Evolutionary conservation across 2,888 invertebrate species (phyloP).

Genomic region (Meta bourneti): DNA sequence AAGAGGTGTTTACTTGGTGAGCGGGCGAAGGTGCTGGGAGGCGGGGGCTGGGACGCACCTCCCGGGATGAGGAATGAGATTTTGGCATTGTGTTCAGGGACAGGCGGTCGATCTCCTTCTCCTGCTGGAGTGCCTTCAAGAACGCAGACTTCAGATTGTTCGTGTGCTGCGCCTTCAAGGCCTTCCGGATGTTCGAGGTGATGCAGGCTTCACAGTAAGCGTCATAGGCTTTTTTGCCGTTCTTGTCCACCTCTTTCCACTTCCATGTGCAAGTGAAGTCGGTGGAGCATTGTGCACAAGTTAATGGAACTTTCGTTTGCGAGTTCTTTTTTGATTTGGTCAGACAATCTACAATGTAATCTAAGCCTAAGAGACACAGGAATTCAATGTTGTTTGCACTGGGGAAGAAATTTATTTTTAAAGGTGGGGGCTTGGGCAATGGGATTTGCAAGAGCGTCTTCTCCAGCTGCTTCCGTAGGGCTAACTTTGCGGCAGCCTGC

Average conservation of each 20-base stretch:
- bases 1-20: constrained; percentile 38
- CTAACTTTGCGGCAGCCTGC: constrained; percentile 97
- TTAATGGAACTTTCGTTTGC: constrained; percentile 95
- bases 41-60: neutral
- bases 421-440: constrained; percentile 98
- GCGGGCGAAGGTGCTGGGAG: constrained; percentile 48
- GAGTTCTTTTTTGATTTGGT: constrained; percentile 88
- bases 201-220: constrained; percentile 99
- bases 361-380: constrained; percentile 95
- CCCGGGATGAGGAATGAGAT: constrained; percentile 38
- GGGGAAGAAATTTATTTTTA: constrained; percentile 99
- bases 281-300: constrained; percentile 93
- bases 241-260: constrained; percentile 88
- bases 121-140: constrained; percentile 97
- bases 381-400: constrained; percentile 99
- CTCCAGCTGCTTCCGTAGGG: constrained; percentile 96
- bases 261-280: constrained; percentile 99
- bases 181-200: constrained; percentile 97
- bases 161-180: constrained; percentile 98
- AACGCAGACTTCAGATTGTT: constrained; percentile 98
- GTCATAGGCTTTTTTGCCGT: constrained; percentile 84
- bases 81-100: constrained; percentile 78
- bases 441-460: constrained; percentile 96
- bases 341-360: constrained; percentile 96
- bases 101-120: constrained; percentile 97